These are phyloP conservation scores for Notarius lentiginosus DNA, from an alignment of 2,113 vertebrate genomes.

Conservation along the genomic window DNA sequence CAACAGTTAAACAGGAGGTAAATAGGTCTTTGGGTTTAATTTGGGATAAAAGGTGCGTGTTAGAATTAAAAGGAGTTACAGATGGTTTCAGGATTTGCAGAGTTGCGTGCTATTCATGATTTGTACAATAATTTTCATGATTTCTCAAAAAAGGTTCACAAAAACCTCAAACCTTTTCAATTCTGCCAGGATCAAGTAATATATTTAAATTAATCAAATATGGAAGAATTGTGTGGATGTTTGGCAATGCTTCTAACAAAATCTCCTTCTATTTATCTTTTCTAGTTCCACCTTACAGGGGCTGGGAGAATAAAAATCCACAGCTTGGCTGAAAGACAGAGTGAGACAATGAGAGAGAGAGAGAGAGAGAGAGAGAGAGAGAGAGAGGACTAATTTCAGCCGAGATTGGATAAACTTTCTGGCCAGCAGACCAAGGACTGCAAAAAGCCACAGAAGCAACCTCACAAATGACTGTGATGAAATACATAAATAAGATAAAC, in stretches of 20 bases:
- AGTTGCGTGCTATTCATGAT: neutral
- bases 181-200: neutral
- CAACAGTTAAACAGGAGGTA: neutral
- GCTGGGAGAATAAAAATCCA: constrained; percentile 61
- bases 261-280: constrained; percentile 14
- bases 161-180: neutral
- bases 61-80: neutral
- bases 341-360: too few relatives aligned
- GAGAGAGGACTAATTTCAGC: constrained; percentile 30
- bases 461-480: constrained; percentile 26
- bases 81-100: constrained; percentile 10
- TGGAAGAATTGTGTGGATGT: neutral
- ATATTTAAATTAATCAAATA: constrained; percentile 21
- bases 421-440: constrained; percentile 21
- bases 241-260: constrained; percentile 21
- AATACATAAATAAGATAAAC: constrained; percentile 29
- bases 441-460: constrained; percentile 25
- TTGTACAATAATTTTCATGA: neutral
- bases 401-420: constrained; percentile 34
- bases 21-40: neutral
- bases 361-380: neutral
- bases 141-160: neutral
- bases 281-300: constrained; percentile 69
- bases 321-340: constrained; percentile 36
- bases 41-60: neutral